Percentiles rank a stretch among this genome's conserved stretches.
These are phyloP conservation scores for Deroptyus accipitrinus DNA, from an alignment of 2,113 vertebrate species.

Conservation along the genomic window DNA sequence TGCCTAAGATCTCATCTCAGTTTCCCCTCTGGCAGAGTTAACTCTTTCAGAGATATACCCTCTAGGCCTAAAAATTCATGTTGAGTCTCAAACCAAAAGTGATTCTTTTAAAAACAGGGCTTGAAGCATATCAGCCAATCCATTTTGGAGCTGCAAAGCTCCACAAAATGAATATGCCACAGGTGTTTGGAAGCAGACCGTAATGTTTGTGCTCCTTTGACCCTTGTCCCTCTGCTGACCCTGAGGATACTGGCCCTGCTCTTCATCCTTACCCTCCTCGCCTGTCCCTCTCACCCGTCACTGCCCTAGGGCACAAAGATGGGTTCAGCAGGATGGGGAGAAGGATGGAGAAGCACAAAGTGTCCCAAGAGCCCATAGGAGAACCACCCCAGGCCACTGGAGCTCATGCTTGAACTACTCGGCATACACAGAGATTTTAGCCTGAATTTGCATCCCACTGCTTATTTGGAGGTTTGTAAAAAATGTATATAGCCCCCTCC, in stretches of 20 bases:
- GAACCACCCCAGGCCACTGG: rapidly evolving
- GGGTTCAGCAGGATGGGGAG: neutral
- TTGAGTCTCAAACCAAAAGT: neutral
- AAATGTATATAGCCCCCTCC: neutral
- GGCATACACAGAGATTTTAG: neutral
- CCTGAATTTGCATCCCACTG: neutral
- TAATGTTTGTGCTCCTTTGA: rapidly evolving
- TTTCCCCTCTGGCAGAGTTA: neutral
- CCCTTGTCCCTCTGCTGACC: neutral
- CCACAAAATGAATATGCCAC: neutral
- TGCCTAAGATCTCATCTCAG: neutral
- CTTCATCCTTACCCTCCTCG: neutral
- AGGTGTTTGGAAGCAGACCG: neutral
- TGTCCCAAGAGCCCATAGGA: rapidly evolving
- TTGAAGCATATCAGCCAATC: neutral
- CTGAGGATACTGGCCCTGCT: rapidly evolving
- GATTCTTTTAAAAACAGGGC: neutral
- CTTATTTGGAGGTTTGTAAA: neutral
- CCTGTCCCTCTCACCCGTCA: neutral
- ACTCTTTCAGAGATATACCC: neutral
- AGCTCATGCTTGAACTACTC: rapidly evolving
- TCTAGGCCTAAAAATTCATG: neutral
- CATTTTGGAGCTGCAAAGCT: neutral
- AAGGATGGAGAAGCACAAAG: neutral
- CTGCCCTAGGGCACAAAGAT: neutral